Evolutionary conservation across 2,113 vertebrate species (phyloP).

Genomic region (Pelecanoides urinatrix): DNA sequence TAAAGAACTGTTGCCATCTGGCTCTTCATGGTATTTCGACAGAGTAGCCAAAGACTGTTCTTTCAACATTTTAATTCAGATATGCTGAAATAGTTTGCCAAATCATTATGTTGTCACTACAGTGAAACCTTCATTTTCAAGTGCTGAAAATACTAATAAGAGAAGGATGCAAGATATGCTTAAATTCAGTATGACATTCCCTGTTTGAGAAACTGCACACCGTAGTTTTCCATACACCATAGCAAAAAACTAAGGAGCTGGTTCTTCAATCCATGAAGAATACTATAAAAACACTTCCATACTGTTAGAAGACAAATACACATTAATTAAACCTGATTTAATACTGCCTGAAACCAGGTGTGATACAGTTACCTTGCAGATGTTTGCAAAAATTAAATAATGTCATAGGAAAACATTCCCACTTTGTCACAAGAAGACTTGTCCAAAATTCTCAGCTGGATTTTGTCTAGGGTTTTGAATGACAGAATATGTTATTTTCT

Average conservation of each 20-base stretch:
- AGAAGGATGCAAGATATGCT: not conserved
- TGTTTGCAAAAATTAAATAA: not conserved
- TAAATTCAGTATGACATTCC: not conserved
- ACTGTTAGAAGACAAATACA: not conserved
- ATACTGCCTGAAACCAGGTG: fast-evolving
- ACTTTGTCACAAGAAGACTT: not conserved
- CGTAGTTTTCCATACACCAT: not conserved
- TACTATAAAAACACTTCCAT: not conserved
- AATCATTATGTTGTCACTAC: not conserved
- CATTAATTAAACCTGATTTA: not conserved
- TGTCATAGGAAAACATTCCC: not conserved
- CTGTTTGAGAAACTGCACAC: not conserved
- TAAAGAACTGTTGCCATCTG: not conserved
- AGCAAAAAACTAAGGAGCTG: not conserved
- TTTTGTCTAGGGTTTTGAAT: not conserved
- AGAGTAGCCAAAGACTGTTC: not conserved
- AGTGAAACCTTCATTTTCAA: not conserved
- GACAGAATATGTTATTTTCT: not conserved
- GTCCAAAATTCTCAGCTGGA: not conserved
- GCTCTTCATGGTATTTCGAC: not conserved
- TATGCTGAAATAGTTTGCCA: not conserved
- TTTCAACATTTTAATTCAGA: not conserved
- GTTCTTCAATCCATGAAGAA: not conserved
- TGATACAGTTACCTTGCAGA: not conserved
- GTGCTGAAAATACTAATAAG: not conserved